phyloP scores from a whole-genome alignment of 2,888 invertebrate species.

The Drosophila meridiana region DNA sequence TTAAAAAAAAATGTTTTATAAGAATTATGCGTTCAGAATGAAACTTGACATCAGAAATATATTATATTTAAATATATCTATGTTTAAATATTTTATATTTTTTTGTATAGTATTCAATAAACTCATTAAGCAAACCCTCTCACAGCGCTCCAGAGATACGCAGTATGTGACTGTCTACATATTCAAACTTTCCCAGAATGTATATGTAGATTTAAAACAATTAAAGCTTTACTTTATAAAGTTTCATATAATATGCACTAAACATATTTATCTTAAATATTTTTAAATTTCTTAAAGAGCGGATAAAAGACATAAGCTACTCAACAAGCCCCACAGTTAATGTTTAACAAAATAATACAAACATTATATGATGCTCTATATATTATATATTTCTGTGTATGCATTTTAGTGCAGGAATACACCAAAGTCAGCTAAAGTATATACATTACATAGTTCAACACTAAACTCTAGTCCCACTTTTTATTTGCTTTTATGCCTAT shows the following conservation, averaged over 20 bases:
- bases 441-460: too few relatives aligned
- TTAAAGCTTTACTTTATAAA: not conserved
- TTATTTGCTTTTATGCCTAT: conserved; percentile 3
- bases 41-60: too few relatives aligned
- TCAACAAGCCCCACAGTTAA: not conserved
- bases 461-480: too few relatives aligned
- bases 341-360: not conserved
- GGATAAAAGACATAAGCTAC: not conserved
- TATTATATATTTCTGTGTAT: not conserved
- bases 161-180: not conserved
- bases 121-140: not conserved
- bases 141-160: not conserved
- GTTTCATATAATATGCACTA: not conserved
- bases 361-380: too few relatives aligned
- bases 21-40: too few relatives aligned
- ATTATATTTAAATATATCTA: too few relatives aligned
- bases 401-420: not conserved
- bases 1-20: too few relatives aligned
- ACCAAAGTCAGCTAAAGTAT: not conserved
- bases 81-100: too few relatives aligned
- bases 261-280: not conserved
- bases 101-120: too few relatives aligned
- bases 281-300: not conserved
- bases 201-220: not conserved
- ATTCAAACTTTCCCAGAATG: not conserved